Conservation (phyloP, 2,113 vertebrate genomes). For the Atlantisia rogersi region DNA sequence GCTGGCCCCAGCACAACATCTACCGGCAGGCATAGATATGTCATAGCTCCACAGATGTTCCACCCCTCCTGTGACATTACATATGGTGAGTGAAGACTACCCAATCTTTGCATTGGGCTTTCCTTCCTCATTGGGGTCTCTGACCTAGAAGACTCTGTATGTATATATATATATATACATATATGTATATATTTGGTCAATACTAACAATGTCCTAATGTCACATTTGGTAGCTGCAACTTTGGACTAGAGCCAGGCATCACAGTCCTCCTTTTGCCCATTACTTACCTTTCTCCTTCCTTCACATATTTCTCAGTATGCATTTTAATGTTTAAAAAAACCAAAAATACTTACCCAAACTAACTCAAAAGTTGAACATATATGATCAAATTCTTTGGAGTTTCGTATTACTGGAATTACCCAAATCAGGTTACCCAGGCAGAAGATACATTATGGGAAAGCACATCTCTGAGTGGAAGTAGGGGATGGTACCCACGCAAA, state of each 20-base stretch:
- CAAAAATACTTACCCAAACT: background rate
- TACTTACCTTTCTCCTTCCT: background rate
- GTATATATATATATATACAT: background rate
- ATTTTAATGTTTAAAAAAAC: background rate
- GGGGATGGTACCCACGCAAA: background rate
- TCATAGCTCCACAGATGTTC: conserved; percentile 25
- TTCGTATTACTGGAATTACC: background rate
- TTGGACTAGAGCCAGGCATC: background rate
- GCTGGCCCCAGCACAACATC: background rate
- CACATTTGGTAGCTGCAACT: background rate
- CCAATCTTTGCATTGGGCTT: background rate
- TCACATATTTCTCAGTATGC: background rate
- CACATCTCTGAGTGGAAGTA: background rate
- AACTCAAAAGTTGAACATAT: background rate
- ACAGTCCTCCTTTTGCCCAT: background rate
- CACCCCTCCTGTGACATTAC: background rate
- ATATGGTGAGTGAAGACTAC: background rate
- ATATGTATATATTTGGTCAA: background rate
- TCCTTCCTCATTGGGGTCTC: background rate
- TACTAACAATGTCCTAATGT: background rate
- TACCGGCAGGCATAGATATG: background rate
- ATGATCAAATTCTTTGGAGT: background rate
- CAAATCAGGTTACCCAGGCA: background rate
- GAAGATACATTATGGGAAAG: background rate
- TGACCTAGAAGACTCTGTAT: background rate